Conservation (phyloP, 1,140 invertebrate genomes). For the Drosophila orena region DNA sequence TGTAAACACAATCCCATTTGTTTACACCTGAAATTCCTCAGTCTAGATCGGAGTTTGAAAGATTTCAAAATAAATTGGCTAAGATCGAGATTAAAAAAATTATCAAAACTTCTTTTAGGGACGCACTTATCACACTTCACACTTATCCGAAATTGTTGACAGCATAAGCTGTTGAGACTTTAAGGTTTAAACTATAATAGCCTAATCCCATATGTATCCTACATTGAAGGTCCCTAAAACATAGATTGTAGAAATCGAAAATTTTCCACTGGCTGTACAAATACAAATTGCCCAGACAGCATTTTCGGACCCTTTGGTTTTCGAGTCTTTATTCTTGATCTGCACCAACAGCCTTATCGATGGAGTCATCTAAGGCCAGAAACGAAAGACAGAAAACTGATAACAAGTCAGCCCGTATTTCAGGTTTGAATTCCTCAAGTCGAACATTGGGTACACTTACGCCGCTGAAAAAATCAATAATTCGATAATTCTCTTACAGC, state of each 20-base stretch:
- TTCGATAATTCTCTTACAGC: slow-evolving; percentile 85
- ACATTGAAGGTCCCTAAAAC: background rate
- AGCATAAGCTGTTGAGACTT: background rate
- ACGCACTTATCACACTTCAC: background rate
- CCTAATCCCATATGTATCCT: background rate
- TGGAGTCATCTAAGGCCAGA: slow-evolving; percentile 34
- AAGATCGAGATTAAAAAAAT: background rate
- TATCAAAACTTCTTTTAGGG: too few species aligned
- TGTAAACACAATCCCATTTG: slow-evolving; percentile 6
- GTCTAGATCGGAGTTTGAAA: background rate
- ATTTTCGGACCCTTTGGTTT: slow-evolving; percentile 6
- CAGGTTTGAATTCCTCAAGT: background rate
- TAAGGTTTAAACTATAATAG: background rate
- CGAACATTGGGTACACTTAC: background rate
- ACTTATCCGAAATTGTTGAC: background rate
- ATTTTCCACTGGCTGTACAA: background rate
- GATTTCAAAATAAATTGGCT: background rate
- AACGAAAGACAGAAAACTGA: slow-evolving; percentile 15
- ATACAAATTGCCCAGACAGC: background rate
- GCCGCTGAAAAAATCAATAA: slow-evolving; percentile 7
- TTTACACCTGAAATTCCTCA: slow-evolving; percentile 12
- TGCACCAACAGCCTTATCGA: slow-evolving; percentile 21
- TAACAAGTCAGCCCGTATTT: slow-evolving; percentile 5
- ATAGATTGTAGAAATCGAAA: background rate
- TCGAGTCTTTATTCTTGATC: slow-evolving; percentile 14